A percentile compares a stretch with the other conserved stretches of the same genome.
These are phyloP conservation scores for Ephialtes manifestator DNA, from an alignment of 2,888 invertebrate species.

Conservation along the genomic window DNA sequence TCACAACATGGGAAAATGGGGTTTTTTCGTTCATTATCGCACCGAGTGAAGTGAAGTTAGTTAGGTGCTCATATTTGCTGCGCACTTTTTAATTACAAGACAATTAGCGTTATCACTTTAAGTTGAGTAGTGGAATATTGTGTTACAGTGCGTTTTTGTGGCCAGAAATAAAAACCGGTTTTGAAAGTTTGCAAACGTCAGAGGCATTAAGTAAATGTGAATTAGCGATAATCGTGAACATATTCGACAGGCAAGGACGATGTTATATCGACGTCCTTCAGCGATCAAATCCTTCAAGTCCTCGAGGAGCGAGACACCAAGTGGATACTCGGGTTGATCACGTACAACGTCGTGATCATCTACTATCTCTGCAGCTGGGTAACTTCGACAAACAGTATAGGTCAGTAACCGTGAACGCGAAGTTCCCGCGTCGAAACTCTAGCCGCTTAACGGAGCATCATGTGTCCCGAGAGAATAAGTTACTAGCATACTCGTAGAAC, in stretches of 20 bases:
- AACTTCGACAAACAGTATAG: constrained; percentile 75
- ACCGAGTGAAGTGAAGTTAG: too few relatives aligned
- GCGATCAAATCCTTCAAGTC: constrained; percentile 66
- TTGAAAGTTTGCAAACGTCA: not conserved
- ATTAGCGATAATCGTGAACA: too few relatives aligned
- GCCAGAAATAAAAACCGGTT: not conserved
- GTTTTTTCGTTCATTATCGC: too few relatives aligned
- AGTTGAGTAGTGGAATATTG: not conserved
- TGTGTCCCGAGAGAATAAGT: constrained; percentile 26
- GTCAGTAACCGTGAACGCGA: constrained; percentile 70
- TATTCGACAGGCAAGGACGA: constrained; percentile 32
- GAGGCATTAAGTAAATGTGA: not conserved
- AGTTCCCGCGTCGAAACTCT: constrained; percentile 31
- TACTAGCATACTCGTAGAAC: constrained; percentile 1
- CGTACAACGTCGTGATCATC: constrained; percentile 74
- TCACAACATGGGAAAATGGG: too few relatives aligned
- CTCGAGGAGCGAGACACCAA: constrained; percentile 70
- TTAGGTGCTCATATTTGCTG: too few relatives aligned
- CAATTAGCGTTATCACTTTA: constrained; percentile 24
- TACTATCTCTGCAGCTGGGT: constrained; percentile 73
- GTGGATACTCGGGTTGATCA: constrained; percentile 74
- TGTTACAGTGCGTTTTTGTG: not conserved
- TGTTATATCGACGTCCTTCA: constrained; percentile 37
- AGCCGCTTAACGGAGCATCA: constrained; percentile 9
- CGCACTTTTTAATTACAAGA: not conserved